Evolutionary conservation across 2,888 invertebrate genomes (phyloP).

Genomic region (Thecophora atra): DNA sequence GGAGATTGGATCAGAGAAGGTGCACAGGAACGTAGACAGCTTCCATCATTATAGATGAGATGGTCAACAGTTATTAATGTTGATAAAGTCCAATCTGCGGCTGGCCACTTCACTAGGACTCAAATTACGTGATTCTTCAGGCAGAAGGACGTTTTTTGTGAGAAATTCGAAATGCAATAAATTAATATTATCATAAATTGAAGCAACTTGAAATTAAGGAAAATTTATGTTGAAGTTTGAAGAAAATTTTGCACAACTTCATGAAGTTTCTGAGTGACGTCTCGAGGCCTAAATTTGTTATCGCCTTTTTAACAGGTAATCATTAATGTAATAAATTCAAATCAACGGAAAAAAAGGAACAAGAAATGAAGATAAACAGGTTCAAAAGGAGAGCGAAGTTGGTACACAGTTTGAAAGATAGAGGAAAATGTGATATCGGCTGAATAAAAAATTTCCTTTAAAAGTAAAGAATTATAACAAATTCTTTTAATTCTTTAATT

Average conservation of each 20-base stretch:
- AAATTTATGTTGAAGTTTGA: not conserved
- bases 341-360: not conserved
- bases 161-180: too few relatives aligned
- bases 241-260: too few relatives aligned
- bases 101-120: not conserved
- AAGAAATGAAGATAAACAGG: not conserved
- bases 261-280: conserved; percentile 14
- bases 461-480: too few relatives aligned
- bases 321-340: conserved; percentile 11
- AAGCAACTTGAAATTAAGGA: conserved; percentile 30
- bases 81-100: not conserved
- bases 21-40: not conserved
- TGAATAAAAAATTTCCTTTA: too few relatives aligned
- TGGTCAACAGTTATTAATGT: not conserved
- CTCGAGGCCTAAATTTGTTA: conserved; percentile 23
- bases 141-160: not conserved
- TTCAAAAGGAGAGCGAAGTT: not conserved
- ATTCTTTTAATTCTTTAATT: too few relatives aligned
- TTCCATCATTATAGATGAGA: not conserved
- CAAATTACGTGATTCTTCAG: not conserved
- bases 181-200: conserved; percentile 20
- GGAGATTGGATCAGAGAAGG: not conserved
- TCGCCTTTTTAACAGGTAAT: conserved; percentile 23
- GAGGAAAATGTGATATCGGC: too few relatives aligned
- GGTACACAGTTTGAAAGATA: not conserved